Base-by-base conservation (phyloP, 2,797 vertebrate genomes). In the Paguma larvata region DNA sequence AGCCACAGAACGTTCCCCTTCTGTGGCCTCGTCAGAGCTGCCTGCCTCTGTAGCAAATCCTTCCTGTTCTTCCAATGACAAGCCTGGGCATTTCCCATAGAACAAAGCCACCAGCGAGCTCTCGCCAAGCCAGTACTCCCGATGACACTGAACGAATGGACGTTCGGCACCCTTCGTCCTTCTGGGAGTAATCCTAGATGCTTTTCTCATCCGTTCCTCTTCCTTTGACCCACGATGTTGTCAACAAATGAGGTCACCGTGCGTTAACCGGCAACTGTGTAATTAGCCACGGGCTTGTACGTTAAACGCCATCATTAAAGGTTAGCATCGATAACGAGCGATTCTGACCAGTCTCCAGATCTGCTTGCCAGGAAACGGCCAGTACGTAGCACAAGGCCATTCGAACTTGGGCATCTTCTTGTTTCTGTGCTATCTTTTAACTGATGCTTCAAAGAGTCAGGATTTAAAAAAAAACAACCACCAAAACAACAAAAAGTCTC, bases 191-290 rank as follows among this genome's bases (percentile, higher is more conserved):
- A 72, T 7, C 62, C n/a, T 44, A 68, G 51, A 30, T 30, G 75
- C 51, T 48, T 63, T 85, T 23, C 41, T 12, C 27, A 38, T 32
- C 51, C 23, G 34, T 34, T 67, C 68, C 25, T 41, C 44, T 92
- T 86, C 85, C 93, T 96, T 46, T 87, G 82, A 89, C 82, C 59
- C 25, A 27, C 16, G 34, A 75, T 46, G 34, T 38, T 96, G 56
- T 93, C 94, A 97, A 94, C 94, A 96, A 59, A 97, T 94, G 93
- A 96, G 86, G 89, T 97, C 97, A 94, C 82, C 46, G 62, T 53
- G 59, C n/a, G 91, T 96, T 93, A 77, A 91, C 0, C 46, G 84
- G 93, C 65, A 80, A 70, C 4, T 46, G 59, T 89, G 88, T 62
- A 41, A 96, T 89, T 15, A 91, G 94, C 68, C 72, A 67, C 2